These are phyloP conservation scores for Melanotaenia pygmaea DNA, from an alignment of 2,797 vertebrate species.

Conservation along the genomic window DNA sequence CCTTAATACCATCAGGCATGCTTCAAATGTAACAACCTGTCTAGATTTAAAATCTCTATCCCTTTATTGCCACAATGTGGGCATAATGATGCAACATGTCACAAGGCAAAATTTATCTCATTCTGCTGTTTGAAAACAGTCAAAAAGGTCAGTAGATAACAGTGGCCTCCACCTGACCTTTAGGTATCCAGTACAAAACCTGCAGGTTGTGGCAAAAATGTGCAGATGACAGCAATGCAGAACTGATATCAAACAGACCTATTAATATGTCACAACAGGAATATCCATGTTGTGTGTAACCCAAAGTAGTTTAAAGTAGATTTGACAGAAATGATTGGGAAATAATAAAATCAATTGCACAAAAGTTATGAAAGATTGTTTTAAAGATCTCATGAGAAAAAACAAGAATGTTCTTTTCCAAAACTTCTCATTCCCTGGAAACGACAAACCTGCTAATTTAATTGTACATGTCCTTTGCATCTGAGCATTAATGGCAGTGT, in stretches of 20 bases:
- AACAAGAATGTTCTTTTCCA: too few species aligned
- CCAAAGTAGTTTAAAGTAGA: too few species aligned
- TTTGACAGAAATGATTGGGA: too few species aligned
- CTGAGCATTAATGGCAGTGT: too few species aligned
- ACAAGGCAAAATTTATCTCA: not conserved
- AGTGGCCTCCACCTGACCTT: not conserved
- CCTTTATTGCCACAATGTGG: not conserved
- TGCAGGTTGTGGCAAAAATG: not conserved
- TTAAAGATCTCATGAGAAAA: too few species aligned
- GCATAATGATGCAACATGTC: not conserved
- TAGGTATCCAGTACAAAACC: not conserved
- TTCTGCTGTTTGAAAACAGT: not conserved
- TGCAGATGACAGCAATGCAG: not conserved
- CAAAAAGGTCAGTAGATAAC: not conserved
- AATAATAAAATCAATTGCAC: too few species aligned
- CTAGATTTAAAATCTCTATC: too few species aligned
- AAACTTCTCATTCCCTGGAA: too few species aligned
- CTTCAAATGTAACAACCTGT: not conserved
- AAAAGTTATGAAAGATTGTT: too few species aligned
- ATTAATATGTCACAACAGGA: not conserved
- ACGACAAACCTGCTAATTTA: too few species aligned
- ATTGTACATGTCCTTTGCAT: too few species aligned
- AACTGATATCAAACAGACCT: not conserved
- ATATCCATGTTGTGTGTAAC: too few species aligned
- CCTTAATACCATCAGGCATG: not conserved